Evolutionary conservation across 2,113 vertebrate genomes (phyloP), one percentile per base, ranked within the genome.

Genomic region (Archilochus colubris): DNA sequence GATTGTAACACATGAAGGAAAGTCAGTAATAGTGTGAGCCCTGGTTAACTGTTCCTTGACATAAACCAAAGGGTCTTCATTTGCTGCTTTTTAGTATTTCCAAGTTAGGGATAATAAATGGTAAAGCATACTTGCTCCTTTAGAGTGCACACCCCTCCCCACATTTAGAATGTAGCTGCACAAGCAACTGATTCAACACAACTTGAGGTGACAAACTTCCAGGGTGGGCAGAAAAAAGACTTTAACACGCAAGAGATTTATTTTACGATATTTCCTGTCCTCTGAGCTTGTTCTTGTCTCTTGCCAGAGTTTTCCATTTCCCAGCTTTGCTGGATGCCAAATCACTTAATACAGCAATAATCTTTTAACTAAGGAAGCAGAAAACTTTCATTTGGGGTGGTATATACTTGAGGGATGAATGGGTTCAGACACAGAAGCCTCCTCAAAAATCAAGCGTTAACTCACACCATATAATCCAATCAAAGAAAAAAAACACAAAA

Each of bases 161-260:
- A 40, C 55, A 36, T 27, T 66, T 69, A 9, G 7, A 48, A 58
- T 9, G 21, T 19, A 62, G 80, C 76, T 85, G 83, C 86, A 95
- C 82, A 95, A 91, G 70, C 30, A 93, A 51, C 36, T 59, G 58
- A 88, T 90, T 94, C 80, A 92, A 61, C 6, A 30, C 51, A 58
- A 80, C 36, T 1, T 1, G 36, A 81, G 76, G 76, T 58, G 83
- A 83, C 83, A 88, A 87, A 88, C 50, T 79, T 82, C 58, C 69
- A 3, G 3, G 75, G 58, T 2, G 0, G 83, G 58, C 74, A 73
- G 69, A 81, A 68, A 40, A 40, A 40, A 40, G 40, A 40, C 40
- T 40, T 40, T 40, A 40, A 93, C 31, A 48, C 14, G 86, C 72
- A 77, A 59, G 46, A 62, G 59, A 66, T 78, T 80, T 58, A 70